phyloP scores from a whole-genome alignment of 2,888 invertebrate species.

The Calameuta pallipes region DNA sequence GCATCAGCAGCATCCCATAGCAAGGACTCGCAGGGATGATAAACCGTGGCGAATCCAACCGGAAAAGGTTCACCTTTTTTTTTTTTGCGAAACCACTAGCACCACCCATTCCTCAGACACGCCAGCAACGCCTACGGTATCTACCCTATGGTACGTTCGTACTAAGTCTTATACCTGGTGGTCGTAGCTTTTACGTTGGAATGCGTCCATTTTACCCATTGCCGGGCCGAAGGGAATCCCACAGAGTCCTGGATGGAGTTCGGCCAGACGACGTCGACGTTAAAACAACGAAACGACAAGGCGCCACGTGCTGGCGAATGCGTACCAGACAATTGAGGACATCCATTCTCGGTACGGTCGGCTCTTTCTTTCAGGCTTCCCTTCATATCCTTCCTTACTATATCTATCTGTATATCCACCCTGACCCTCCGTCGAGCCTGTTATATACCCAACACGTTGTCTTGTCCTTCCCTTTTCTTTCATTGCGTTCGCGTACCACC shows the following conservation, averaged over 20 bases:
- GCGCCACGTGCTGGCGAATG: slow-evolving; percentile 27
- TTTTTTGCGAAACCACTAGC: not conserved
- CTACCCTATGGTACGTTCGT: not conserved
- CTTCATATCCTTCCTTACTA: slow-evolving; percentile 23
- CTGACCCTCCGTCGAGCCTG: not conserved
- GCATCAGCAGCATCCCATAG: not conserved
- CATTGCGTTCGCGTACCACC: not conserved
- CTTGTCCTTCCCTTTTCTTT: not conserved
- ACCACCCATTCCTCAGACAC: not conserved
- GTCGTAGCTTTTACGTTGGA: slow-evolving; percentile 24
- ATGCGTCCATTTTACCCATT: slow-evolving; percentile 32
- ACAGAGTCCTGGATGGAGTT: not conserved
- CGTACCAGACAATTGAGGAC: slow-evolving; percentile 37
- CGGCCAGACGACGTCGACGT: not conserved
- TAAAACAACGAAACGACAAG: slow-evolving; percentile 11
- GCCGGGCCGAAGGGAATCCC: not conserved
- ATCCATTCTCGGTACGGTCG: slow-evolving; percentile 28
- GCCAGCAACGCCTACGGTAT: not conserved
- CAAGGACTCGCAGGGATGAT: slow-evolving; percentile 23
- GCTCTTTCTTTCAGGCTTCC: slow-evolving; percentile 13
- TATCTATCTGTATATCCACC: slow-evolving; percentile 25
- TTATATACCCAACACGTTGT: not conserved
- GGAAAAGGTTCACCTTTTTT: slow-evolving; percentile 25
- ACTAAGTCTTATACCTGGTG: slow-evolving; percentile 1
- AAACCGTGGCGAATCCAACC: slow-evolving; percentile 29